These are phyloP conservation scores for Mythimna impura DNA, from an alignment of 2,888 invertebrate species.

Conservation along the genomic window DNA sequence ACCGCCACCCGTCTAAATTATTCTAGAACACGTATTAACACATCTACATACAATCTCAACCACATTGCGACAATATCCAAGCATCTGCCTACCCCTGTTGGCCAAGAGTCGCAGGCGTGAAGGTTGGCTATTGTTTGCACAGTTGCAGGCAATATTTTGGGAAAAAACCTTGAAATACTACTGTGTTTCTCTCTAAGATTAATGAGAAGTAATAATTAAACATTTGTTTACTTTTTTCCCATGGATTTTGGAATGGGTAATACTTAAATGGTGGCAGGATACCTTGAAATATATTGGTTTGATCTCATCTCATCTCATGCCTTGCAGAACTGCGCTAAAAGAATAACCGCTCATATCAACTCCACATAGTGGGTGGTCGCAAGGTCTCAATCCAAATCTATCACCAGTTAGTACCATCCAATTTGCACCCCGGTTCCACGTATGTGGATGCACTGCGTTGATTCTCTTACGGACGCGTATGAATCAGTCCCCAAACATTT, in stretches of 20 bases:
- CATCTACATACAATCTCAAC: constrained; percentile 33
- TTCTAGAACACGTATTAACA: constrained; percentile 33
- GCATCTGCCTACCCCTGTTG: constrained; percentile 41
- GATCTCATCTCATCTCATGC: no score
- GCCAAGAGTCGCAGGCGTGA: constrained; percentile 60
- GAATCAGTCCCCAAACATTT: no score
- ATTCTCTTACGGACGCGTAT: no score
- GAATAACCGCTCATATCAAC: no score
- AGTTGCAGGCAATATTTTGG: constrained; percentile 57
- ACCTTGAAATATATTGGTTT: not conserved
- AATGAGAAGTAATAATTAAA: constrained; percentile 56
- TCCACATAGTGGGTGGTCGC: no score
- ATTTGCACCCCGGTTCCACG: no score
- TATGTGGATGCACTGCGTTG: no score
- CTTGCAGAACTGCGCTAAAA: no score
- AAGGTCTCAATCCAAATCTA: no score
- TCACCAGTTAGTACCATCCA: no score
- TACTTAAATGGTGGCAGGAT: not conserved
- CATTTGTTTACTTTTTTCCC: constrained; percentile 51
- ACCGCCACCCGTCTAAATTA: not conserved
- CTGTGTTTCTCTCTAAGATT: constrained; percentile 30
- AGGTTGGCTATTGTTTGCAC: constrained; percentile 63
- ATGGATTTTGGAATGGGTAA: constrained; percentile 20
- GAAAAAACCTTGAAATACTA: constrained; percentile 60
- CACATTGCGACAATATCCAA: constrained; percentile 54